Base-by-base conservation (phyloP, 2,113 vertebrate genomes). In the Sorex araneus region DNA sequence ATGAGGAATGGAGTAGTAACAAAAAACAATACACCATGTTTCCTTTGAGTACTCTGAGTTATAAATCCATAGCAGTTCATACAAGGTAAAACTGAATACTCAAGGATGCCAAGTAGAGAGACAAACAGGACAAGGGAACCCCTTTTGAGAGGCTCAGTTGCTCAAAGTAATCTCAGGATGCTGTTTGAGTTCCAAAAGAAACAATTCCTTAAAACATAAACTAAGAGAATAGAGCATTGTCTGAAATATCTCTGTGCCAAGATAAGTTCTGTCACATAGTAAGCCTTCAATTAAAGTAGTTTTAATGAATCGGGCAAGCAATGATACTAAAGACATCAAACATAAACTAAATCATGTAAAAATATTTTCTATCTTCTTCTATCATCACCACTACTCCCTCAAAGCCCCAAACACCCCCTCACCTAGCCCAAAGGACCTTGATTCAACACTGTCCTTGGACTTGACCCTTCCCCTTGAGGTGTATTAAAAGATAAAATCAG, bases 281-380 rank as follows among this genome's bases (percentile, higher is more conserved):
- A 76, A 92, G 1, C 64, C 75, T 11, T 30, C 23, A 27, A 28
- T 28, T 11, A 66, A 50, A 66, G 64, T 66, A 1, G 30, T 66
- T 27, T 82, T 4, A 77, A 87, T 77, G 21, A 92, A 66, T 90
- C 60, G 77, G 28, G 21, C 75, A 76, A 86, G 18, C 28, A 80
- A 28, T 19, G 27, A 77, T 54, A 19, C 64, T 76, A 18, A 63
- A 73, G 69, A 76, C 30, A 60, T 5, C 18, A 90, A 43, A 57
- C 6, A 67, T 9, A 81, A 32, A 84, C 30, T 50, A 4, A 47
- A 9, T 50, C 86, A 74, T 16, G 9, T 63, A 5, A 75, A 74
- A 12, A 40, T 28, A 8, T 78, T 27, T 76, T 87, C 45, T 34
- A 12, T n/a, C 16, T 78, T 63, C 50, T 94, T 50, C 77, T 13